A percentile compares a stretch with the other conserved stretches of the same genome.
Conservation (phyloP, 2,113 vertebrate genomes). For the Trinectes maculatus region DNA sequence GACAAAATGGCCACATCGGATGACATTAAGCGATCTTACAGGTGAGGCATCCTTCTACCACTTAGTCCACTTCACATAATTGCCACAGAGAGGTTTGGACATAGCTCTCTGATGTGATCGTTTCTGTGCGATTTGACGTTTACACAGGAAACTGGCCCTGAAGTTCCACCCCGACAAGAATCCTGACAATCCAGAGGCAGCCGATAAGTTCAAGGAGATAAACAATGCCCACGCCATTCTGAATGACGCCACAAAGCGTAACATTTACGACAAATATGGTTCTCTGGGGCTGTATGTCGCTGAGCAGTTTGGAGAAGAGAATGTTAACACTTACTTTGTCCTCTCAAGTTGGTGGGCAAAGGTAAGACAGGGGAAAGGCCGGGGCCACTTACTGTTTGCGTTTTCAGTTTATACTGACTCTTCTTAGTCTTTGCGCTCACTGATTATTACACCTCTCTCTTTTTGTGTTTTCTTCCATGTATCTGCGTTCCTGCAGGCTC, state of each 20-base stretch:
- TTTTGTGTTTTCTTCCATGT: not conserved
- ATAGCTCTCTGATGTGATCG: not conserved
- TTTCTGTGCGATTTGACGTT: not conserved
- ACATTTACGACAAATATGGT: slow-evolving; percentile 98
- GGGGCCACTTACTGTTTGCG: not conserved
- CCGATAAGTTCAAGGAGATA: slow-evolving; percentile 99
- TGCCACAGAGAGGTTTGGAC: not conserved
- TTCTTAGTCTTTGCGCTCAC: not conserved
- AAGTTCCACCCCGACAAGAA: slow-evolving; percentile 99
- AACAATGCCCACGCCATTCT: slow-evolving; percentile 97
- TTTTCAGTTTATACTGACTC: not conserved
- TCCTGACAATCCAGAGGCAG: slow-evolving; percentile 96
- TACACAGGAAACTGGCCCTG: slow-evolving; percentile 92
- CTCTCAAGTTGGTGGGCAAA: slow-evolving; percentile 99
- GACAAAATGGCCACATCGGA: slow-evolving; percentile 95
- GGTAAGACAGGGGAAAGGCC: slow-evolving; percentile 76
- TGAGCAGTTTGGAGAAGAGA: slow-evolving; percentile 98
- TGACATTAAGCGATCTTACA: slow-evolving; percentile 97
- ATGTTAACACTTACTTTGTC: slow-evolving; percentile 99
- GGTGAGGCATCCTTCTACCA: slow-evolving; percentile 78
- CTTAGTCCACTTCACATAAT: too few relatives aligned
- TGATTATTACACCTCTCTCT: not conserved
- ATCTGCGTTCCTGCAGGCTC: slow-evolving; percentile 80
- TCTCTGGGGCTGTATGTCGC: slow-evolving; percentile 98
- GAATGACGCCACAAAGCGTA: slow-evolving; percentile 94